Evolutionary conservation across 2,888 invertebrate genomes (phyloP), one percentile per base, ranked within the genome.

Genomic region (Microctonus brassicae): DNA sequence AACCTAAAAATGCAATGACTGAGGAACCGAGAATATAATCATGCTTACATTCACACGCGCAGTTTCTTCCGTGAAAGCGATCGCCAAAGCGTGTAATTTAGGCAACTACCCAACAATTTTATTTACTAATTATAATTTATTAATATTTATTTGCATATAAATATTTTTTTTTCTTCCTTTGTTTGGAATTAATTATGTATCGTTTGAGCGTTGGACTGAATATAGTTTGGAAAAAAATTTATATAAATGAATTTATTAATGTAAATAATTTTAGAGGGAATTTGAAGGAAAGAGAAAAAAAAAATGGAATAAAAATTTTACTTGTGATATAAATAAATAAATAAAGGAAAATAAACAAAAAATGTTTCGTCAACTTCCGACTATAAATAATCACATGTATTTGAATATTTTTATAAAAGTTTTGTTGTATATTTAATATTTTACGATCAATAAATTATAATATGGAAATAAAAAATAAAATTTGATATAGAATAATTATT

Each of bases 11-110:
- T 29, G 36, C 63, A 63, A 29, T 33, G 69, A 62, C 47, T 62
- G 55, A 69, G 33, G 55, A 53, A 66, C 11, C 55, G 22, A 68
- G 9, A 33, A 68, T 60, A 29, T 60, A 57, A 55, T 55, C 3
- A 47, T n/a, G 2, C 17, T 7, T 17, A 47, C 17, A 20, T n/a
- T 9, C 9, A 52, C 33, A 33, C 20, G 33, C 33, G 29, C 58
- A n/a, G 26, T 72, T 58, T 62, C 33, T 55, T 67, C 68, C 34
- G 63, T 47, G 72, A 72, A 72, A 72, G 72, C 72, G 67, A 68
- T 67, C 72, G 57, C 34, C 57, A 68, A 67, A 57, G 42, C 72
- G 63, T 72, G 67, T 68, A 72, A 72, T 68, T 67, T 57, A 58
- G 33, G 39, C 42, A 26, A 42, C 17, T 5, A 34, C 20, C 33